Percentiles rank a stretch among this genome's conserved stretches.
Conservation (phyloP, 2,888 invertebrate species). For the Resseliella maxima region DNA sequence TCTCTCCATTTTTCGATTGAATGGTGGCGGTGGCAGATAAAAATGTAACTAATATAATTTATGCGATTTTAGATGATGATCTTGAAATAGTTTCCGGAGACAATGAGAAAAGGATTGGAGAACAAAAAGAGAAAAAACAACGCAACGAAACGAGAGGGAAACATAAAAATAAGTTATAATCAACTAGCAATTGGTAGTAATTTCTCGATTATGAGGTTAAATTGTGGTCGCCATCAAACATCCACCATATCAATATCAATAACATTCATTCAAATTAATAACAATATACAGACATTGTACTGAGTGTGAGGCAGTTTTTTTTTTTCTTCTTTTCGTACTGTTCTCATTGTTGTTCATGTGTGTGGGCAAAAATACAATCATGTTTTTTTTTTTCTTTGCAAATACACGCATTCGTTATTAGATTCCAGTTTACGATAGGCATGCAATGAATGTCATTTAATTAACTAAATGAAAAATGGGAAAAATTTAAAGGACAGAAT, state of each 20-base stretch:
- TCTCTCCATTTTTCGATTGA: not conserved
- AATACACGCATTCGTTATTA: not conserved
- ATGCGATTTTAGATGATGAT: constrained; percentile 8
- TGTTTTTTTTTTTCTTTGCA: not conserved
- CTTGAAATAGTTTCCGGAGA: not conserved
- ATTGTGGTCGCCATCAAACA: not conserved
- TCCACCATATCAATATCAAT: not conserved
- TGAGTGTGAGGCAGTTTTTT: not conserved
- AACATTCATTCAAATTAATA: not conserved
- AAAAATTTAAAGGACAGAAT: not conserved
- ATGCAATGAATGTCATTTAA: not conserved
- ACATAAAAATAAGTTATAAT: not conserved
- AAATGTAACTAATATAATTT: not conserved
- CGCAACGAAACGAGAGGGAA: not conserved
- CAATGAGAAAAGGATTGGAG: not conserved
- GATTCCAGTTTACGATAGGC: not conserved
- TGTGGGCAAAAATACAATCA: too few relatives aligned
- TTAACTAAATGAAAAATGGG: not conserved
- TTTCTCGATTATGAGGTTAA: constrained; percentile 17
- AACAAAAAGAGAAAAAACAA: too few relatives aligned
- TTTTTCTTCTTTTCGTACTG: too few relatives aligned
- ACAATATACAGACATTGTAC: not conserved
- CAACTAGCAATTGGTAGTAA: not conserved
- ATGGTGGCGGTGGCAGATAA: not conserved
- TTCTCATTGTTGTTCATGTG: too few relatives aligned